Evolutionary conservation across 2,113 vertebrate genomes (phyloP).

Genomic region (Catagonus wagneri): DNA sequence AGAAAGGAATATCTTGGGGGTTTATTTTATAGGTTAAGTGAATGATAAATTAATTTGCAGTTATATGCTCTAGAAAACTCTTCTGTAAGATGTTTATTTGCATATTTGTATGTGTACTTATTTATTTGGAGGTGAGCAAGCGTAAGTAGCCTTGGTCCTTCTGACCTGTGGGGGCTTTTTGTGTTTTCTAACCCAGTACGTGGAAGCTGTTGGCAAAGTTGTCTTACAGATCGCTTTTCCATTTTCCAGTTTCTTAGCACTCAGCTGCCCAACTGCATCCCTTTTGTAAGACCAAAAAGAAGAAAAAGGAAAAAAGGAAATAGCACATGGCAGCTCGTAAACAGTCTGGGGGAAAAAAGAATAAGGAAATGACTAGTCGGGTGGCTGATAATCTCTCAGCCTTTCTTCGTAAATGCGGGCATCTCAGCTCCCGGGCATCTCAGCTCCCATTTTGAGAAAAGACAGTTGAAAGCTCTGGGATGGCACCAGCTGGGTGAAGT

Average conservation of each 20-base stretch:
- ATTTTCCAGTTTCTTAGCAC: constrained; percentile 78
- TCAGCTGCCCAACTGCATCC: not conserved
- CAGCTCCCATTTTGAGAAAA: not conserved
- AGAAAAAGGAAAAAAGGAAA: not conserved
- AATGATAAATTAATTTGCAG: constrained; percentile 18
- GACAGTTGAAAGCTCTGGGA: not conserved
- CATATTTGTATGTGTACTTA: not conserved
- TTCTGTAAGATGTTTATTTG: not conserved
- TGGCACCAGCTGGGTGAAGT: not conserved
- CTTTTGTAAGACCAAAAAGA: not conserved
- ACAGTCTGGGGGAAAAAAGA: not conserved
- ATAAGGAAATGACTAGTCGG: not conserved
- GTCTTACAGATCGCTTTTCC: constrained; percentile 73
- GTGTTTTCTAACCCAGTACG: constrained; percentile 67
- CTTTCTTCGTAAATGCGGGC: not conserved
- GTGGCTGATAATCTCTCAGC: not conserved
- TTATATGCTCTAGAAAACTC: not conserved
- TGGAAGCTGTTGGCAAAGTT: constrained; percentile 72
- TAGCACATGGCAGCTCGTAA: not conserved
- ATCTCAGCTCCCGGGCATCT: not conserved
- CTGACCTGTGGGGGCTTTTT: not conserved
- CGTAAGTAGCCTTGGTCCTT: not conserved
- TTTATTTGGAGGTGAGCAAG: not conserved
- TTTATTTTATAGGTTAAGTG: constrained; percentile 42
- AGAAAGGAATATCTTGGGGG: not conserved